Percentiles rank a stretch among this genome's conserved stretches.
These are phyloP conservation scores for Steinernema scapterisci DNA, from an alignment of 2,888 invertebrate species.

Conservation along the genomic window DNA sequence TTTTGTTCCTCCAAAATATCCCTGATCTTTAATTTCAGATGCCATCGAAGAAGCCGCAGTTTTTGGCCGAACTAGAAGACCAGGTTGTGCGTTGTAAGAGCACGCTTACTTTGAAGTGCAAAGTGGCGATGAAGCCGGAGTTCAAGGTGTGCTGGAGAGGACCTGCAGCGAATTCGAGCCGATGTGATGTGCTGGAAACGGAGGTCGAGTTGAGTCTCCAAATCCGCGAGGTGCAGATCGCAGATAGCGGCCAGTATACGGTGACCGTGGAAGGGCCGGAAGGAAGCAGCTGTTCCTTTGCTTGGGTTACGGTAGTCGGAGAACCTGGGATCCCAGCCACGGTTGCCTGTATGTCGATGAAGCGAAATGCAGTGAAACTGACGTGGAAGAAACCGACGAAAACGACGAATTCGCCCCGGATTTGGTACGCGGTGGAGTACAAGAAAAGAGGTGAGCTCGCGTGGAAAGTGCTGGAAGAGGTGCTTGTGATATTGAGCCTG, in stretches of 20 bases:
- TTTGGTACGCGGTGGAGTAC: conserved; percentile 37
- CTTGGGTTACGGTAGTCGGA: conserved; percentile 24
- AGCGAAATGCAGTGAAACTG: conserved; percentile 33
- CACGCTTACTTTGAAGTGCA: not conserved
- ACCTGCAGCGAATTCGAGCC: not conserved
- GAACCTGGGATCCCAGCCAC: not conserved
- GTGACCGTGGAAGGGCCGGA: not conserved
- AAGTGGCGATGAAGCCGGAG: not conserved
- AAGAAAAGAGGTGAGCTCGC: conserved; percentile 23
- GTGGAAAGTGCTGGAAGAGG: too few species aligned
- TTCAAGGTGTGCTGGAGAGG: not conserved
- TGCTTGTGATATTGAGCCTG: too few species aligned
- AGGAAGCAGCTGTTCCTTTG: not conserved
- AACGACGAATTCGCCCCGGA: not conserved
- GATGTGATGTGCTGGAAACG: not conserved
- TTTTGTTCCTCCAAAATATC: too few species aligned
- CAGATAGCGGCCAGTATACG: conserved; percentile 4
- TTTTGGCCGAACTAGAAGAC: conserved; percentile 1
- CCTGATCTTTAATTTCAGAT: not conserved
- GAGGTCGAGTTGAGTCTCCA: not conserved
- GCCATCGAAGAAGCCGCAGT: not conserved
- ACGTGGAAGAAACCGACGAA: conserved; percentile 31
- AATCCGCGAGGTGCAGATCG: not conserved
- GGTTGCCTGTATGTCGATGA: conserved; percentile 26
- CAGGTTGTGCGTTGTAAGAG: not conserved